Base-by-base conservation (phyloP, 2,113 vertebrate genomes). In the Scomber japonicus region DNA sequence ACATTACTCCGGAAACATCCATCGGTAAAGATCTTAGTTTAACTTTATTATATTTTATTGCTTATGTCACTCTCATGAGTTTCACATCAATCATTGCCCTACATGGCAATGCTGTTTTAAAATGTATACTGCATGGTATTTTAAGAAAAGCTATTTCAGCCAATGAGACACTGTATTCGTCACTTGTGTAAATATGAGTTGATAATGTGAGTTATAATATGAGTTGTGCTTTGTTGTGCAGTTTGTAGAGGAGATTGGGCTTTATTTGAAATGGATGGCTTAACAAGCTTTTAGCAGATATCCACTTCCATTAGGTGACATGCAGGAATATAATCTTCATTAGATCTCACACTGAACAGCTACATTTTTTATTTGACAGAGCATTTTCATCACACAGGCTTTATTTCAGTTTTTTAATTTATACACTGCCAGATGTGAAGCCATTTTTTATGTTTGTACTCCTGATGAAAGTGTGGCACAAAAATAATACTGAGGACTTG, bases 1-100 rank as follows among this genome's bases (percentile, higher is more conserved):
- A 99, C 85, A 96, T 99, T 84, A 97, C 97, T 19, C 97, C 98
- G 5, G 98, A 99, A 61, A 96, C 96, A 15, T 97, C 97, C 1
- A 94, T 97, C 0, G 96, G 98, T 98, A 78, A 80, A 94, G 61
- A 65, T 6, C 15, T 13, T 5, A 77, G 35, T 12, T 48, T 6
- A 8, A 0, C 3, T 21, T 15, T 40, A 10, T 40, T 40, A 40
- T 40, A 40, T 9, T 40, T 40, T 40, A 40, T 40, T 40, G 9
- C 9, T 40, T 40, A 40, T 40, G 35, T 40, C 9, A 40, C 35
- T 40, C 8, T 40, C 35, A 40, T 7, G 35, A 40, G 35, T 40
- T 9, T 40, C 7, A 40, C 35, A 9, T 40, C 35, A 40, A 40
- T 40, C 35, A 40, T 7, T 40, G 35, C 7, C 35, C 35, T 40